Base-by-base conservation (phyloP, 2,113 vertebrate species). In the Erinaceus europaeus region DNA sequence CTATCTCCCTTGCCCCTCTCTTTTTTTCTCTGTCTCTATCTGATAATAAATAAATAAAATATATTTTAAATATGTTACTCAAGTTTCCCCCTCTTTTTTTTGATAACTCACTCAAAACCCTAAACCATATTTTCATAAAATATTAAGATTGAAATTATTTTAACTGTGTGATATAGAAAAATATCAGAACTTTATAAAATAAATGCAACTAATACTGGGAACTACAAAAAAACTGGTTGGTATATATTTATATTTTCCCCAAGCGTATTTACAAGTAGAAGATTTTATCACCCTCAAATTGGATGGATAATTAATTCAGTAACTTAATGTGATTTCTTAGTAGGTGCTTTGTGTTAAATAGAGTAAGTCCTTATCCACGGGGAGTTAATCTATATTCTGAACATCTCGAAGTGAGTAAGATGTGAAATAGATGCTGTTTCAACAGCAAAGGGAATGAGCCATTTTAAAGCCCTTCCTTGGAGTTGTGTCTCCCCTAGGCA, bases 301-400 rank as follows among this genome's bases (percentile, higher is more conserved):
- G 34, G 25, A 73, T 89, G 48, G 48, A 76, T 94, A 92, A 94
- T 93, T 91, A 93, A 89, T 95, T 92, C 88, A 68, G 44, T 68
- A 89, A 90, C 55, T 44, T 85, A 86, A 88, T 91, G 50, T 93
- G 82, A 95, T 94, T 96, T 93, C 94, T 91, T 92, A 91, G 88
- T 94, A 93, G 72, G 57, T 94, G 23, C 55, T 94, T 40, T 36
- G 20, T 79, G 53, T 91, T 93, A 94, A 94, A 94, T 95, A 94
- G 86, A 36, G 91, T 48, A 65, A 61, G 18, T 18, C 48, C 61
- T 62, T 72, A 65, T 91, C 92, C 84, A 86, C 29, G 52, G 57
- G 68, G 79, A 94, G 92, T 95, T 93, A 85, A 93, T 95, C 90
- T 88, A 50, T 81, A 89, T 71, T 84, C 59, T 32, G 64, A 59